These are phyloP conservation scores for Digitonthophagus gazella DNA, from an alignment of 2,888 invertebrate genomes.

Conservation along the genomic window DNA sequence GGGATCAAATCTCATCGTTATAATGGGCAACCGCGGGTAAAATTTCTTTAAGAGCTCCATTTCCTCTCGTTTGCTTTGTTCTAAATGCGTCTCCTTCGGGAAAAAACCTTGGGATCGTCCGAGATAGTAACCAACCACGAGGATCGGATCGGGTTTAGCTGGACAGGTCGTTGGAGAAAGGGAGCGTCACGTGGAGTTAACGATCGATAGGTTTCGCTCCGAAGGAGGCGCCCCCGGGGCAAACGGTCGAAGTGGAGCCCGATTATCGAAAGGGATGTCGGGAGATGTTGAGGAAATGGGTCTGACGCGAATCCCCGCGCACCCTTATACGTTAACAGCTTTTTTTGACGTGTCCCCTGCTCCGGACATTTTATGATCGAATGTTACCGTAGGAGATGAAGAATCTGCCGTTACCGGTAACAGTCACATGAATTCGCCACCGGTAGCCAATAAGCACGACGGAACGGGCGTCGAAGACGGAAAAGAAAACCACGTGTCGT, in stretches of 20 bases:
- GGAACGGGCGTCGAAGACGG: slow-evolving; percentile 51
- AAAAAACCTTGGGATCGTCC: background rate
- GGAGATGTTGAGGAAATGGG: background rate
- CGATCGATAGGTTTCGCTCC: background rate
- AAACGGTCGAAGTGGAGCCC: background rate
- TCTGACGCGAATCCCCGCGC: background rate
- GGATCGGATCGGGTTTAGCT: background rate
- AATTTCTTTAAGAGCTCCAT: background rate
- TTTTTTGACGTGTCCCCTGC: background rate
- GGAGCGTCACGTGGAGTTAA: background rate
- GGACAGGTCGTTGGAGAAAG: background rate
- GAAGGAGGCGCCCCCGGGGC: background rate
- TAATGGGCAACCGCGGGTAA: background rate
- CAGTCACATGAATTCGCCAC: slow-evolving; percentile 55
- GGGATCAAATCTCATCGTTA: too few relatives aligned
- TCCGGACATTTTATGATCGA: background rate
- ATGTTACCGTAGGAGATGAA: slow-evolving; percentile 52
- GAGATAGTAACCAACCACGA: background rate
- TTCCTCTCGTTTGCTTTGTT: background rate
- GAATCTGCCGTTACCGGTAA: slow-evolving; percentile 60
- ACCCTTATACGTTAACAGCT: slow-evolving; percentile 2
- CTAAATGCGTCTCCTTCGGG: background rate
- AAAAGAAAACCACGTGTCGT: slow-evolving; percentile 62
- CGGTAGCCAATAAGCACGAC: slow-evolving; percentile 55
- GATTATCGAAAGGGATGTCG: background rate